Base-by-base conservation (phyloP, 2,113 vertebrate genomes). In the Sclerurus mexicanus region DNA sequence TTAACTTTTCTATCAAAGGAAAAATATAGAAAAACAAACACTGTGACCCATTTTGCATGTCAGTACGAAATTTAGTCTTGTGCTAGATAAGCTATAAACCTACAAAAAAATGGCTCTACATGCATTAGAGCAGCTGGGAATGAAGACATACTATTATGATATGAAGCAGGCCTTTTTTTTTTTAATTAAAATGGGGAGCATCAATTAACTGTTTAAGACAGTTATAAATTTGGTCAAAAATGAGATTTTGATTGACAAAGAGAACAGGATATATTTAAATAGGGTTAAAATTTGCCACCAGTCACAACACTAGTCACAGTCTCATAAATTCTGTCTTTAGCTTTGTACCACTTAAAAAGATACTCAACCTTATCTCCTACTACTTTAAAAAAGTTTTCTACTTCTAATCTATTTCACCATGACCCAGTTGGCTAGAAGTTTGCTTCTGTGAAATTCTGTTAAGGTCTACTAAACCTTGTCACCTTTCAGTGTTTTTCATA, bases 141-240 rank as follows among this genome's bases (percentile, higher is more conserved):
- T 71, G 77, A 44, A 89, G 52, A 93, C 27, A 31, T 52, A 87
- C 59, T 40, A 9, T 50, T 97, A 87, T 24, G 12, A 93, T 50
- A 92, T 13, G 6, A 35, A 88, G 27, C 17, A 64, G 42, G n/a
- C 22, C 40, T 40, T 40, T 40, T 40, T 40, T 40, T 40, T 40
- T 40, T 40, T 40, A 40, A 40, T 33, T 73, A 92, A 88, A 90
- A 75, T 60, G 12, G 37, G 11, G 92, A 90, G 25, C 39, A 71
- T 67, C 55, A 76, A 66, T 90, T 95, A 95, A 42, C 23, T 81
- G 4, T 24, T 95, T 84, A 76, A 78, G 18, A 14, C 78, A 33
- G 14, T 37, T 94, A 82, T 73, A 97, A 95, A 94, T 96, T 46
- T 92, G 47, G n/a, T 93, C 72, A 90, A 89, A 87, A 28, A 27